Evolutionary conservation across 2,113 vertebrate species (phyloP).

Genomic region (Microtus ochrogaster): DNA sequence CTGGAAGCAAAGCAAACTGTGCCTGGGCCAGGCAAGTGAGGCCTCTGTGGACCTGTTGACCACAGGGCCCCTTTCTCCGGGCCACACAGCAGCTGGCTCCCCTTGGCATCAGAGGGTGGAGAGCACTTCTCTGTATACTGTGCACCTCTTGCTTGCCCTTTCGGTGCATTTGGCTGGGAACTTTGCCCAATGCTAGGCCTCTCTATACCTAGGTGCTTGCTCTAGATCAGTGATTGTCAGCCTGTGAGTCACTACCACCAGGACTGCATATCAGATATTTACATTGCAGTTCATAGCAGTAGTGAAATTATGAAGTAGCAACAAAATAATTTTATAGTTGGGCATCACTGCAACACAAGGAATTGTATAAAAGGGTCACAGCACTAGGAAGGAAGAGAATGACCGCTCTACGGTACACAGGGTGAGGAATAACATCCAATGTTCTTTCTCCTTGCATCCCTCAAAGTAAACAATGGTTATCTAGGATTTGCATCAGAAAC

Average conservation of each 20-base stretch:
- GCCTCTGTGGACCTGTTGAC: neutral
- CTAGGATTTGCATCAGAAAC: constrained; percentile 84
- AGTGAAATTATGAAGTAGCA: neutral
- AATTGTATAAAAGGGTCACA: neutral
- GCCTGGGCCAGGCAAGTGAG: fast-evolving
- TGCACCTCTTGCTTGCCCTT: fast-evolving
- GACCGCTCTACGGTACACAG: neutral
- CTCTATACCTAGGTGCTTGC: neutral
- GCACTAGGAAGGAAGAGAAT: neutral
- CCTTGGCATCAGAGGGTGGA: neutral
- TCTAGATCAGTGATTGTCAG: neutral
- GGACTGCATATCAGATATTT: neutral
- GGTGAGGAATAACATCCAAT: neutral
- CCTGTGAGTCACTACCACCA: neutral
- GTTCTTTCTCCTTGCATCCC: constrained; percentile 42
- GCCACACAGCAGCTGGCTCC: neutral
- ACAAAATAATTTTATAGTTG: neutral
- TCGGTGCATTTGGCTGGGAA: fast-evolving
- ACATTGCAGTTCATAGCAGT: neutral
- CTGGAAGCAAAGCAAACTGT: neutral
- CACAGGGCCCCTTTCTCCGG: neutral
- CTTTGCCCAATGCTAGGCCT: neutral
- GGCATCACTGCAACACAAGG: neutral
- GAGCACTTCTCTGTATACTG: fast-evolving
- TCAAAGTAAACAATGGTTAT: constrained; percentile 73